These are phyloP conservation scores for Lepus timidus DNA, from an alignment of 2,113 vertebrate genomes.

Conservation along the genomic window DNA sequence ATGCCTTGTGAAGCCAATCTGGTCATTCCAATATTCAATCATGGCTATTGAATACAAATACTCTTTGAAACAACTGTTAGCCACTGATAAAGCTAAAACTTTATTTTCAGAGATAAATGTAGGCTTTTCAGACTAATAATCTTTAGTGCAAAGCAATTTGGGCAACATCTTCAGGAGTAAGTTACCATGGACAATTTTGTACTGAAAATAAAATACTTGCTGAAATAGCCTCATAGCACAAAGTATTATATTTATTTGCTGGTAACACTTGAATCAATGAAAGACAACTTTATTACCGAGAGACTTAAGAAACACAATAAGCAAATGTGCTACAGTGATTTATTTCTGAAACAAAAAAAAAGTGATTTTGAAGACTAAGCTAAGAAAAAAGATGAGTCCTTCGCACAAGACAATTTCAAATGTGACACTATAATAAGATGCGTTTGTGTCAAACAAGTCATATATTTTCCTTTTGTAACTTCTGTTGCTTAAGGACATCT, in stretches of 20 bases:
- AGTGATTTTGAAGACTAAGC: constrained; percentile 51
- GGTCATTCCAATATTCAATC: not conserved
- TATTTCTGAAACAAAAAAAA: constrained; percentile 54
- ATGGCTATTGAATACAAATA: not conserved
- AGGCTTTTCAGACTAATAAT: not conserved
- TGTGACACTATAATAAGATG: constrained; percentile 57
- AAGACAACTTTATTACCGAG: constrained; percentile 22
- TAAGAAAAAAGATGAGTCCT: constrained; percentile 46
- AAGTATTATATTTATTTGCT: constrained; percentile 2
- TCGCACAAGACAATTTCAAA: constrained; percentile 44
- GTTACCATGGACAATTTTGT: not conserved
- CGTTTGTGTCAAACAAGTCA: not conserved
- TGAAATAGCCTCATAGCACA: not conserved
- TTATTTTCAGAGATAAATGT: constrained; percentile 1
- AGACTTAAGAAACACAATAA: constrained; percentile 47
- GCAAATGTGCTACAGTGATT: not conserved
- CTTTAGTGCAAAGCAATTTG: not conserved
- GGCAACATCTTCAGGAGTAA: not conserved
- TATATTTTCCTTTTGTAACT: constrained; percentile 49
- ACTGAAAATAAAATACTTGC: not conserved
- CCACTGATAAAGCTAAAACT: not conserved
- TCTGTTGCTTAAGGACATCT: constrained; percentile 31
- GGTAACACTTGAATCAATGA: constrained; percentile 16
- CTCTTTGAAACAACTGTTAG: not conserved
- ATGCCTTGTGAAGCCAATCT: not conserved